Conservation (phyloP, 2,797 vertebrate species). For the Mus minutoides region DNA sequence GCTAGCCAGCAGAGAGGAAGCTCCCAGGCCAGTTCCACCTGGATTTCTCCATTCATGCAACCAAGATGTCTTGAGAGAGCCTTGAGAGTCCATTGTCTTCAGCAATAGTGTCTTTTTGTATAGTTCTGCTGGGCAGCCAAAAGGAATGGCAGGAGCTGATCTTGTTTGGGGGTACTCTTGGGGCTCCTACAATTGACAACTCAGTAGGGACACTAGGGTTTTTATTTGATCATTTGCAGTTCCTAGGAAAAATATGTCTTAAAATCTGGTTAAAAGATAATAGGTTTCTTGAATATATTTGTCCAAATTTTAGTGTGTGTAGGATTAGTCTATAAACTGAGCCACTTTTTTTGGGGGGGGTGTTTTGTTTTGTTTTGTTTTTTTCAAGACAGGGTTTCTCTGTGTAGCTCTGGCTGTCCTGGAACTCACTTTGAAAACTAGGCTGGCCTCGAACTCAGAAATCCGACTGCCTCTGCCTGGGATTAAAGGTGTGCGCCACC, state of each 20-base stretch:
- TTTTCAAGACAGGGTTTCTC: too few species aligned
- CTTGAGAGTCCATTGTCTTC: too few species aligned
- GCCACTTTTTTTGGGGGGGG: too few species aligned
- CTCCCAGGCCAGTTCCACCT: neutral
- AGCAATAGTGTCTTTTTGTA: neutral
- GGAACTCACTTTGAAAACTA: too few species aligned
- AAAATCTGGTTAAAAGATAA: neutral
- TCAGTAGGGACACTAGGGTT: neutral
- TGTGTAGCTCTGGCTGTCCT: too few species aligned
- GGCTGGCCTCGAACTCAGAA: too few species aligned
- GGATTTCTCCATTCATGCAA: neutral
- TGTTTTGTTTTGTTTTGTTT: too few species aligned
- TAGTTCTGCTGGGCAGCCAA: neutral
- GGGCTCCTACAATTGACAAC: neutral
- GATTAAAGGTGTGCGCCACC: too few species aligned
- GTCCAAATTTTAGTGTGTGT: constrained; percentile 44
- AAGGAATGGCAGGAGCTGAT: neutral
- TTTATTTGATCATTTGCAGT: neutral
- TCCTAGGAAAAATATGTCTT: neutral
- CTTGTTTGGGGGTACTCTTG: neutral
- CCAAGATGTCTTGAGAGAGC: too few species aligned
- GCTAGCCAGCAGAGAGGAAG: neutral
- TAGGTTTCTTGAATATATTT: neutral
- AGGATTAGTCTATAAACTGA: constrained; percentile 5
- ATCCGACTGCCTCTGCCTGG: too few species aligned